Evolutionary conservation across 2,113 vertebrate species (phyloP).

Genomic region (Rana temporaria): DNA sequence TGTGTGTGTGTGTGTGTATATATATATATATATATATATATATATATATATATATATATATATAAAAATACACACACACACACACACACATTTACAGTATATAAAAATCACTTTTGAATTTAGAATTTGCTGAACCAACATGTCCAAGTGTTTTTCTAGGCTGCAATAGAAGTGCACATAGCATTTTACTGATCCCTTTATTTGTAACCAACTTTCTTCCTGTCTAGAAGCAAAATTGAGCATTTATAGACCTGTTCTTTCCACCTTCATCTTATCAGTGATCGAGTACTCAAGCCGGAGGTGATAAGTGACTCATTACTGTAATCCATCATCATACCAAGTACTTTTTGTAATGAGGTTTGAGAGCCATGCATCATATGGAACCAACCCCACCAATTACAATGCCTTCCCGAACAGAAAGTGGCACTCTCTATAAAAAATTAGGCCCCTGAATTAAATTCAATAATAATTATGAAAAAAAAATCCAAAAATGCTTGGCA

Average conservation of each 20-base stretch:
- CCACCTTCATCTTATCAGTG: constrained; percentile 18
- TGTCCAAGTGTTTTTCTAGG: too few relatives aligned
- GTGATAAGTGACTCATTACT: constrained; percentile 37
- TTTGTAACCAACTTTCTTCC: constrained; percentile 9
- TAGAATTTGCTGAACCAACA: too few relatives aligned
- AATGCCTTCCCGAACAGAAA: constrained; percentile 38
- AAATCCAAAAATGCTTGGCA: constrained; percentile 43
- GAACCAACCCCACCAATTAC: constrained; percentile 38
- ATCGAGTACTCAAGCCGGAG: constrained; percentile 31
- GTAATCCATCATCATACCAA: constrained; percentile 51
- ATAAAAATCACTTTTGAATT: too few relatives aligned
- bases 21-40: too few relatives aligned
- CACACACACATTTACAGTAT: too few relatives aligned
- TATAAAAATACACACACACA: too few relatives aligned
- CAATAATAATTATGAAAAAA: constrained; percentile 54
- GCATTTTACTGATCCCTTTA: constrained; percentile 20
- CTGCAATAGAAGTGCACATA: neutral
- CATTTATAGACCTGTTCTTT: neutral
- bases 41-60: too few relatives aligned
- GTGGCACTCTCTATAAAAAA: constrained; percentile 41
- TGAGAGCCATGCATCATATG: constrained; percentile 50
- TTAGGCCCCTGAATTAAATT: constrained; percentile 41
- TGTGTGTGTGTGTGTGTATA: too few relatives aligned
- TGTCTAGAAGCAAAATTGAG: neutral
- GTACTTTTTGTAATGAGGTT: constrained; percentile 52